Evolutionary conservation across 2,888 invertebrate species (phyloP), one percentile per base, ranked within the genome.

Genomic region (Mythimna pallens): DNA sequence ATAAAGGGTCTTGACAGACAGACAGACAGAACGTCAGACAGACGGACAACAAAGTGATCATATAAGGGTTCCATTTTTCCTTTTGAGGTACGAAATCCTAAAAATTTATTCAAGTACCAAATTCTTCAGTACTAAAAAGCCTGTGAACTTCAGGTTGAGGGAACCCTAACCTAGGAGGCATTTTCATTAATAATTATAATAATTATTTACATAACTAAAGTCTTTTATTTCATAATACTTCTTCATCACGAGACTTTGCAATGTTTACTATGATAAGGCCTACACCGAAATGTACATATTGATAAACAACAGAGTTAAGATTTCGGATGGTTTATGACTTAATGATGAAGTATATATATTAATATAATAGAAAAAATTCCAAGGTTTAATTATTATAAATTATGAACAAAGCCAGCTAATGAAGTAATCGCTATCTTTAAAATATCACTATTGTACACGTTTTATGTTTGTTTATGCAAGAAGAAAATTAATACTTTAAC

Each of bases 241-340:
- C 36, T 25, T 12, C 30, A 59, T n/a, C 22, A 71, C 22, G 61
- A 47, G 20, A 71, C 36, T 43, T 12, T 22, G 22, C 30, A 43
- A 52, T 70, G 78, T 78, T 71, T 47, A 25, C 30, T 20, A 9
- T 54, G 74, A 78, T 74, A 74, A 74, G 47, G 9, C 36, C 9
- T 47, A 30, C 47, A 22, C 52, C 12, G 17, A 47, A 74, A 78
- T 40, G 54, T 72, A 55, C 61, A 75, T 55, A 78, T 78, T 78
- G 54, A 50, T 22, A 61, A 47, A 54, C 8, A 72, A 78, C 54
- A 5, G 7, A 22, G 14, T 59, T 54, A 59, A 47, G 22, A 78
- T 71, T 78, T 22, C 12, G 10, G 25, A 40, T 61, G 30, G 52
- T 74, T 74, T 74, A 78, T 30, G 72, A 61, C 72, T 22, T 74